Conservation (phyloP, 2,888 invertebrate genomes). For the Metallyticus violacea region DNA sequence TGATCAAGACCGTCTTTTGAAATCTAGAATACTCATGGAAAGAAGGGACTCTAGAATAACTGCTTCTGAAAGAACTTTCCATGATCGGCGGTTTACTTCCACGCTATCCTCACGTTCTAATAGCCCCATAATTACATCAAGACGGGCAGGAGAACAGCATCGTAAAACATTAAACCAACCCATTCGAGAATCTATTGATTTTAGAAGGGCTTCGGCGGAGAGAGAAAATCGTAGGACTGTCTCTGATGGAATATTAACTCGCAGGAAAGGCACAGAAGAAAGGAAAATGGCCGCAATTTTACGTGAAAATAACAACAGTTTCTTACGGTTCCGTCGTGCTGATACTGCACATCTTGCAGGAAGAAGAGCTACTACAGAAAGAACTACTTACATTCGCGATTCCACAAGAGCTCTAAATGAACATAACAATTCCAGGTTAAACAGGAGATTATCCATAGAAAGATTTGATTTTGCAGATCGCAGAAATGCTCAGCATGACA, state of each 20-base stretch:
- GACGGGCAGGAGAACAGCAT: neutral
- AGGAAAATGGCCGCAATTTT: neutral
- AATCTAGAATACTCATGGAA: neutral
- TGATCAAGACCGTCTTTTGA: neutral
- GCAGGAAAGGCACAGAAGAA: neutral
- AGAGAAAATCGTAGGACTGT: neutral
- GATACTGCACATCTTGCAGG: neutral
- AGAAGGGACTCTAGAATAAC: neutral
- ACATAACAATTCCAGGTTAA: neutral
- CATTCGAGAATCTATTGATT: neutral
- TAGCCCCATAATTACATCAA: neutral
- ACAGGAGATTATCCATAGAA: neutral
- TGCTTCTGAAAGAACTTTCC: neutral
- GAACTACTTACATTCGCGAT: neutral
- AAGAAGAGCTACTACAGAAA: neutral
- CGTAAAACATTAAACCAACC: neutral
- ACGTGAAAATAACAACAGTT: neutral
- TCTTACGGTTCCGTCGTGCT: neutral
- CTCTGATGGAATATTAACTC: neutral
- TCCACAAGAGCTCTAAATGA: neutral
- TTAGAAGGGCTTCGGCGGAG: neutral
- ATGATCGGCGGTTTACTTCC: neutral
- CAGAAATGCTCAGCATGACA: neutral
- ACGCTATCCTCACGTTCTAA: neutral
- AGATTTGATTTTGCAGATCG: neutral